Evolutionary conservation across 2,113 vertebrate genomes (phyloP).

Genomic region (Camelus bactrianus): DNA sequence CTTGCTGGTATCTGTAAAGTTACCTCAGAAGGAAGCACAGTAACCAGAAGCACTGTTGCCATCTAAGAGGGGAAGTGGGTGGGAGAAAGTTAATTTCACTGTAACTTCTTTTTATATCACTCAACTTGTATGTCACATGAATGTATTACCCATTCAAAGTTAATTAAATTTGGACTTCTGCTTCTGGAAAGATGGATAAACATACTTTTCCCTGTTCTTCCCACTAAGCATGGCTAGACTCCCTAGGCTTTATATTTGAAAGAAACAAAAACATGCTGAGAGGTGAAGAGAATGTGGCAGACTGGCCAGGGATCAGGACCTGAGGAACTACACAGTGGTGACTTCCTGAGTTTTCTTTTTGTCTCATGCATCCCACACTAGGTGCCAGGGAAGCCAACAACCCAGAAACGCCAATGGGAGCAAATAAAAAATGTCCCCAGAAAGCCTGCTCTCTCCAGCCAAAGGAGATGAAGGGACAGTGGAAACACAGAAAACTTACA

Average conservation of each 20-base stretch:
- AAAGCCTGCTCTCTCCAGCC: no score
- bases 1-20: rapidly evolving
- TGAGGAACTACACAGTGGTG: no score
- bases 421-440: no score
- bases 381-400: no score
- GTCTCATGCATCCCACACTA: no score
- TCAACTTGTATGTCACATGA: background rate
- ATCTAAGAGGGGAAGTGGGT: background rate
- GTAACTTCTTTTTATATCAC: background rate
- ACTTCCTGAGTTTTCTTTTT: no score
- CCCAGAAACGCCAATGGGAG: no score
- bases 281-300: background rate
- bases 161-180: background rate
- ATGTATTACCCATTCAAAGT: background rate
- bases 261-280: background rate
- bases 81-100: background rate
- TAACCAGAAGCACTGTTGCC: background rate
- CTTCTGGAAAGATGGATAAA: background rate
- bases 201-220: background rate
- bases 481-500: no score
- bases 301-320: no score
- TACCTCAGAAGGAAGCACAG: background rate
- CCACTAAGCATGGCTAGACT: background rate
- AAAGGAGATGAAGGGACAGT: no score
- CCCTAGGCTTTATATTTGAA: background rate